Percentiles rank a stretch among this genome's conserved stretches.
Evolutionary conservation across 1,140 invertebrate species (phyloP).

Genomic region (Hyphantria cunea): DNA sequence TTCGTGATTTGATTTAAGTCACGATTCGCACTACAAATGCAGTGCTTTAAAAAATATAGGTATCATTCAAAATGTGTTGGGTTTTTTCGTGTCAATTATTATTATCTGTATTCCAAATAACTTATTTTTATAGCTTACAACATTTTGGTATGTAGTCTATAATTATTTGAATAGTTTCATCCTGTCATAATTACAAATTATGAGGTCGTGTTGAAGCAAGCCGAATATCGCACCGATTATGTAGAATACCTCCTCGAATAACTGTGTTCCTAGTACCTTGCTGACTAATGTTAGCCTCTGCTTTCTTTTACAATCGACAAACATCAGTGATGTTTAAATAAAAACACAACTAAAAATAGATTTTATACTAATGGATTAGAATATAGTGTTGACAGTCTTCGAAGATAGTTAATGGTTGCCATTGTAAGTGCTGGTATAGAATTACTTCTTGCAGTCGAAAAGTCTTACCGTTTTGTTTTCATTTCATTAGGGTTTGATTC

Average conservation of each 20-base stretch:
- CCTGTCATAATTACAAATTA: too few relatives aligned
- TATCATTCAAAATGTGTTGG: too few relatives aligned
- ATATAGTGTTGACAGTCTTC: slow-evolving; percentile 25
- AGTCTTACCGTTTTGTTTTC: slow-evolving; percentile 4
- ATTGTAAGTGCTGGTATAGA: slow-evolving; percentile 13
- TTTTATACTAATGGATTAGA: slow-evolving; percentile 33
- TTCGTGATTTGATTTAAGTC: background rate
- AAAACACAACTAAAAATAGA: slow-evolving; percentile 30
- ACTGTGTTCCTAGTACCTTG: slow-evolving; percentile 63
- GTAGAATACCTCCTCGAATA: slow-evolving; percentile 32
- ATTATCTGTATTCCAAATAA: too few relatives aligned
- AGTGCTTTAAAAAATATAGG: too few relatives aligned
- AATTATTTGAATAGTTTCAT: too few relatives aligned
- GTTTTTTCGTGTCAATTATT: too few relatives aligned
- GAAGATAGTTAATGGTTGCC: slow-evolving; percentile 20
- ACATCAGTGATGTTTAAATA: slow-evolving; percentile 19
- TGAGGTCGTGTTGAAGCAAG: too few relatives aligned
- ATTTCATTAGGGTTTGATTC: background rate
- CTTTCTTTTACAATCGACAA: slow-evolving; percentile 39
- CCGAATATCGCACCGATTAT: too few relatives aligned
- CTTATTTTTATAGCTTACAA: too few relatives aligned
- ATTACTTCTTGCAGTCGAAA: background rate
- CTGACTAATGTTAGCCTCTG: slow-evolving; percentile 55
- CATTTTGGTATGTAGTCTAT: too few relatives aligned
- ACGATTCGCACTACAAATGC: too few relatives aligned